These are phyloP conservation scores for Drosophila mettleri DNA, from an alignment of 2,888 invertebrate genomes.

Conservation along the genomic window DNA sequence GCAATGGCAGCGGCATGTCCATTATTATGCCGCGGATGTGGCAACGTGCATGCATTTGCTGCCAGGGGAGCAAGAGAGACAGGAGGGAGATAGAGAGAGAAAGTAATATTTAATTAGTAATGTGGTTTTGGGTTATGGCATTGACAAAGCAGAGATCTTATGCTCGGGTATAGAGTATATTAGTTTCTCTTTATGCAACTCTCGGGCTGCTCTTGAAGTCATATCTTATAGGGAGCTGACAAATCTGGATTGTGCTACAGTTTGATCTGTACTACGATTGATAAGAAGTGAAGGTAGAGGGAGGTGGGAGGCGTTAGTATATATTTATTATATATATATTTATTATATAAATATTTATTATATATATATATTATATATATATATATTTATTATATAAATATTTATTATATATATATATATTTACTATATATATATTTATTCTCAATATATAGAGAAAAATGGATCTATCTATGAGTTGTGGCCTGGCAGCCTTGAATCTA, in stretches of 20 bases:
- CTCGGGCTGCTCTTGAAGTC: background rate
- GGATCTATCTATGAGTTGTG: background rate
- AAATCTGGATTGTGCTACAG: background rate
- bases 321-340: no score
- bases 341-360: no score
- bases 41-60: conserved; percentile 85
- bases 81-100: background rate
- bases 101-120: background rate
- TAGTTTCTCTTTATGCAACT: no score
- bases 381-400: no score
- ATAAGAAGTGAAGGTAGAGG: no score
- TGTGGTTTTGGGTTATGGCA: background rate
- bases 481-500: background rate
- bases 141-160: background rate
- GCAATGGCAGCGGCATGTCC: conserved; percentile 63
- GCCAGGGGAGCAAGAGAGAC: conserved; percentile 31
- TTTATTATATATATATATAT: no score
- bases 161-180: background rate
- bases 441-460: no score
- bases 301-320: no score
- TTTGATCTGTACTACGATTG: no score
- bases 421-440: no score
- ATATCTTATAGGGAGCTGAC: background rate
- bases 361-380: no score
- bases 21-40: conserved; percentile 84